These are phyloP conservation scores for Philhelius pedissequus DNA, from an alignment of 2,888 invertebrate genomes.

Conservation along the genomic window DNA sequence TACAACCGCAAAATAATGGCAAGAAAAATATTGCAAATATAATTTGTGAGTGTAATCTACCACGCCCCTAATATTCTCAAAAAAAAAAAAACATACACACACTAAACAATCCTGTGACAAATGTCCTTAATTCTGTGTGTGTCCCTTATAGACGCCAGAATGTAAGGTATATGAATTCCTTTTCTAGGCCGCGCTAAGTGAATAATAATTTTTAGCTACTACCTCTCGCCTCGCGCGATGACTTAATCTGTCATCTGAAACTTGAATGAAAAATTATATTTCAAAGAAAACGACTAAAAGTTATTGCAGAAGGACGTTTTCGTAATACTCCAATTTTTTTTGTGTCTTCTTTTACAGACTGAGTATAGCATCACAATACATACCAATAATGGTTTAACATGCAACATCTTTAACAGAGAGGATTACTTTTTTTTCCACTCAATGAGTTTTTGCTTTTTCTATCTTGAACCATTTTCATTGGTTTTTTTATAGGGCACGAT, in stretches of 20 bases:
- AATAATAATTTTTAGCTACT: slow-evolving; percentile 66
- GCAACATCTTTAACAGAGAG: neutral
- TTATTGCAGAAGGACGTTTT: slow-evolving; percentile 60
- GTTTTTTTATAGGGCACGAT: slow-evolving; percentile 50
- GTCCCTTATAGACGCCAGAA: neutral
- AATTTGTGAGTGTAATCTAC: slow-evolving; percentile 55
- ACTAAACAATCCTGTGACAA: slow-evolving; percentile 47
- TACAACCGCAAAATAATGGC: slow-evolving; percentile 45
- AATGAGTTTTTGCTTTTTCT: neutral
- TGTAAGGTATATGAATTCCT: neutral
- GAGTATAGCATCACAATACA: neutral
- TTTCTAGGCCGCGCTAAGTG: slow-evolving; percentile 53
- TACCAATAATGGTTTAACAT: neutral
- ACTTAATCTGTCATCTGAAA: slow-evolving; percentile 61
- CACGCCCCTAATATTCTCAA: neutral
- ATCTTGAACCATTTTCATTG: neutral
- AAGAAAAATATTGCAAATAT: slow-evolving; percentile 27
- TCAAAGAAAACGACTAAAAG: slow-evolving; percentile 40
- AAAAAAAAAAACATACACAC: neutral
- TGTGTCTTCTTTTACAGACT: neutral
- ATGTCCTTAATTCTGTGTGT: slow-evolving; percentile 37
- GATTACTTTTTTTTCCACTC: neutral
- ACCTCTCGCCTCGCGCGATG: slow-evolving; percentile 32
- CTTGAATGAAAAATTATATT: neutral
- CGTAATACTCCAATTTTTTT: slow-evolving; percentile 44